Evolutionary conservation across 2,113 vertebrate genomes (phyloP).

Genomic region (Eulemur macaco): DNA sequence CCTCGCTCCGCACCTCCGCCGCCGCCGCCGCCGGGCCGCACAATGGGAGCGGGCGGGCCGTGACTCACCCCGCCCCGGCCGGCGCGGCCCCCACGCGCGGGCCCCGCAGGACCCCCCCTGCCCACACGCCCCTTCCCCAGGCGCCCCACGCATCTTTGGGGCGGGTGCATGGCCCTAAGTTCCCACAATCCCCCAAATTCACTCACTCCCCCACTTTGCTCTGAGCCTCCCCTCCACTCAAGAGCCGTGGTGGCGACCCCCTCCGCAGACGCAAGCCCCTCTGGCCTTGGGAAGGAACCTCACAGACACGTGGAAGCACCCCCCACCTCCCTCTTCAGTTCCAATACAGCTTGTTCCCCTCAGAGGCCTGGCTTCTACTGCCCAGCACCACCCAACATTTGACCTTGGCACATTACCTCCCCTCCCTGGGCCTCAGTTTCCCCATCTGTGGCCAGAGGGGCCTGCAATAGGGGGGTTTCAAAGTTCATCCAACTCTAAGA

Average conservation of each 20-base stretch:
- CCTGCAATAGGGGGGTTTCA: background rate
- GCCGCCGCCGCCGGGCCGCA: conserved; percentile 56
- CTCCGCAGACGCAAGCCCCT: background rate
- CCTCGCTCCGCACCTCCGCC: conserved; percentile 56
- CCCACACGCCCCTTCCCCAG: background rate
- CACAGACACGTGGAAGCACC: background rate
- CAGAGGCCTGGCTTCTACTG: background rate
- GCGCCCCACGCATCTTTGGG: conserved; percentile 25
- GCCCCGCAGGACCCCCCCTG: conserved; percentile 45
- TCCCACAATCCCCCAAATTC: conserved; percentile 54
- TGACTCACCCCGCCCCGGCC: conserved; percentile 70
- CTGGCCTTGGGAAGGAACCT: background rate
- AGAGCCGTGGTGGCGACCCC: background rate
- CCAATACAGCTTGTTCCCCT: background rate
- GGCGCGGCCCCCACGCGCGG: background rate
- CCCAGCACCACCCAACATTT: conserved; percentile 14
- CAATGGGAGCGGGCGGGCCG: conserved; percentile 69
- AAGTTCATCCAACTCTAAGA: background rate
- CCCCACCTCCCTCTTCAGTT: background rate
- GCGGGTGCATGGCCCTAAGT: background rate
- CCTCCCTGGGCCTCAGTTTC: background rate
- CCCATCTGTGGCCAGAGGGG: background rate
- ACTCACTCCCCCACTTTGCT: conserved; percentile 36
- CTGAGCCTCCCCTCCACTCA: background rate
- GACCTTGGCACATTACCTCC: conserved; percentile 58